Base-by-base conservation (phyloP, 2,888 invertebrate genomes). In the Molorchus minor region DNA sequence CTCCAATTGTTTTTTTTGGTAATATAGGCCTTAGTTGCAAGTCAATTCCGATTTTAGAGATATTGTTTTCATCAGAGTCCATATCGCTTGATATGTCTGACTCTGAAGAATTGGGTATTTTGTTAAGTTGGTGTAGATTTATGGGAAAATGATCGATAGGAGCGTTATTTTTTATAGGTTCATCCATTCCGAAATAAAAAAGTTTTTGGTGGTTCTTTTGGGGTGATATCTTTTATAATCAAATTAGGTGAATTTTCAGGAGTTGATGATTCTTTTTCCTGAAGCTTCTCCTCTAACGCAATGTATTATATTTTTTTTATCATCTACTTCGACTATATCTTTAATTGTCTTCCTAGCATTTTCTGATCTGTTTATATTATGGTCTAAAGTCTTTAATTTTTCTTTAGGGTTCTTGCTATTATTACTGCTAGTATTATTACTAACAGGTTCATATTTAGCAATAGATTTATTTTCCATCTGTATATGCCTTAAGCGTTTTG, bases 181-280 rank as follows among this genome's bases (percentile, higher is more conserved):
- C 85, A 64, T 87, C 87, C 91, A 92, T 92, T 30, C 92, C 92
- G 74, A 92, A 92, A 80, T 92, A 92, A 79, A 92, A n/a, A 92
- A 10, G 84, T 85, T 73, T 86, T 87, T 15, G 84, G 80, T 62
- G 81, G 79, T 38, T 71, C 72, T 45, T 70, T 70, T 12, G 43
- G 30, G 38, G 62, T 64, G 10, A 61, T 65, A 17, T 61, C 66
- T 65, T 56, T 69, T 52, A 58, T 53, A 41, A 61, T 78, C 61
- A 84, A 82, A 1, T 81, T 84, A 0, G 85, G 85, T 0, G 85
- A 84, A 73, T 84, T 84, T 77, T 87, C 87, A 1, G 86, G 85
- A 0, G 86, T 85, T 2, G 86, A 85, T 1, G 87, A 87, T 74
- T 87, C 87, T 67, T 87, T n/a, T 87, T 1, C 87, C 87, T 4